Percentiles rank a stretch among this genome's conserved stretches.
phyloP scores from a whole-genome alignment of 2,797 vertebrate species.

The Apogon hyalosoma region DNA sequence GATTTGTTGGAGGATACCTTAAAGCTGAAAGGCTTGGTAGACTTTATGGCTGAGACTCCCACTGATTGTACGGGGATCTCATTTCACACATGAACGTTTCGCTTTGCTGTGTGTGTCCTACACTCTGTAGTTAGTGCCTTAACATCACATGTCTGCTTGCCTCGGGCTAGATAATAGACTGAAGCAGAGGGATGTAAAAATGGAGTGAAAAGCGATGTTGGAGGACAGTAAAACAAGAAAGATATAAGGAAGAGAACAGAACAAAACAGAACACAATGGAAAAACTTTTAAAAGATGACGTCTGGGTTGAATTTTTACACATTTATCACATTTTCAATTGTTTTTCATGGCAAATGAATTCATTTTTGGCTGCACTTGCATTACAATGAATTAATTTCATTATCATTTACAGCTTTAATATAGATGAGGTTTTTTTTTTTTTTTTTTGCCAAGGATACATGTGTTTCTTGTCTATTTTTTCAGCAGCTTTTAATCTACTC shows the following conservation, averaged over 20 bases:
- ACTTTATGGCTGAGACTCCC: slow-evolving; percentile 77
- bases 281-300: too few species aligned
- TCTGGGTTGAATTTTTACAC: too few species aligned
- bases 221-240: slow-evolving; percentile 39
- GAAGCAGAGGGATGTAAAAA: slow-evolving; percentile 25
- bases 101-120: slow-evolving; percentile 43
- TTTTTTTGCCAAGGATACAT: too few species aligned
- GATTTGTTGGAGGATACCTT: slow-evolving; percentile 70
- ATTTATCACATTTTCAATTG: too few species aligned
- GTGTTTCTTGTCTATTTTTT: too few species aligned
- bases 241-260: slow-evolving; percentile 36
- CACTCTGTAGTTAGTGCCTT: slow-evolving; percentile 76
- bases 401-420: too few species aligned
- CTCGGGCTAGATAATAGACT: slow-evolving; percentile 68
- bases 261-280: slow-evolving; percentile 32
- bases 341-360: too few species aligned
- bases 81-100: slow-evolving; percentile 85
- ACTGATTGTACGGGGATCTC: slow-evolving; percentile 78
- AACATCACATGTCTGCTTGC: slow-evolving; percentile 77
- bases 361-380: too few species aligned
- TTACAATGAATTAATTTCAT: too few species aligned
- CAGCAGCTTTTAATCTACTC: not conserved
- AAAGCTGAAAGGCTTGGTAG: slow-evolving; percentile 68
- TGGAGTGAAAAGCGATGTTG: not conserved
- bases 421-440: too few species aligned